Conservation (phyloP, 92 coral and sea anemone species). For the Siderastrea siderea region DNA sequence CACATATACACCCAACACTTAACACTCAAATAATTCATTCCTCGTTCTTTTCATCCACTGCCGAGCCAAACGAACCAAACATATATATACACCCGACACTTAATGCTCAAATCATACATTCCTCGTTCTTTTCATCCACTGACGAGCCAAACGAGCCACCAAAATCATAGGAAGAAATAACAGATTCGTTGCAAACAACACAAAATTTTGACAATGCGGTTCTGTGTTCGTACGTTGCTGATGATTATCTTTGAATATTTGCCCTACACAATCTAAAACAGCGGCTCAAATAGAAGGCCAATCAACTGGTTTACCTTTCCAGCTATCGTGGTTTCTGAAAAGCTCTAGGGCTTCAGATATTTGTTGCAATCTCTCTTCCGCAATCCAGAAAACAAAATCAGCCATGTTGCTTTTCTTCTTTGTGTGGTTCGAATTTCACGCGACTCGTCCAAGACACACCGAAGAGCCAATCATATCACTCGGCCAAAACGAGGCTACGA, state of each 20-base stretch:
- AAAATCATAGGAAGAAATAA: not conserved
- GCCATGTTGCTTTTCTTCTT: constrained; percentile 34
- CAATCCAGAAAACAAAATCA: constrained; percentile 35
- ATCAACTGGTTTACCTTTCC: constrained; percentile 36
- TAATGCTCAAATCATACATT: too few species aligned
- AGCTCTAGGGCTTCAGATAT: constrained; percentile 6
- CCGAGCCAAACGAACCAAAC: too few species aligned
- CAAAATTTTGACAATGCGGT: not conserved
- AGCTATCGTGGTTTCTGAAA: constrained; percentile 27
- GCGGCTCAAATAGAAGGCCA: not conserved
- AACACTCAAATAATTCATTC: too few species aligned
- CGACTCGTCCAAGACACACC: not conserved
- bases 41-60: too few species aligned
- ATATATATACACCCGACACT: too few species aligned
- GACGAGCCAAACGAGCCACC: too few species aligned
- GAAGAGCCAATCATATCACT: constrained; percentile 38
- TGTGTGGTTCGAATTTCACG: constrained; percentile 50
- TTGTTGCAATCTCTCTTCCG: constrained; percentile 15
- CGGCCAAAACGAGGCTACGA: constrained; percentile 33
- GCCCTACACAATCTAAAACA: not conserved
- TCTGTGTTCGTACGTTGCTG: not conserved
- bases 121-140: too few species aligned
- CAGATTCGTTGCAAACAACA: not conserved
- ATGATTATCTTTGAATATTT: not conserved
- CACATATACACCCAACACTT: too few species aligned